Base-by-base conservation (phyloP, 1,140 invertebrate genomes). In the Drosophila nasuta region DNA sequence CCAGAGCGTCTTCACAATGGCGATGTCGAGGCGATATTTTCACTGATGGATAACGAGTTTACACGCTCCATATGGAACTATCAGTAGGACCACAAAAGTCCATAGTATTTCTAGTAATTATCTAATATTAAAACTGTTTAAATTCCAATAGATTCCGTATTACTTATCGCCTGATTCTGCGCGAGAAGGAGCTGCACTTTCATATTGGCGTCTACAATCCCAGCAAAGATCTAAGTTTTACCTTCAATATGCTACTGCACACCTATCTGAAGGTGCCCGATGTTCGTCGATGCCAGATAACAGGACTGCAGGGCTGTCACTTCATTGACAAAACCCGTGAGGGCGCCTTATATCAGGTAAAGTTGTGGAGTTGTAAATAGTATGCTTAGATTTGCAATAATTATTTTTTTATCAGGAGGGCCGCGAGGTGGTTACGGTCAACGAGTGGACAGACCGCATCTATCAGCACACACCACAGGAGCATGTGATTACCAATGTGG, bases 191-290 rank as follows among this genome's bases (percentile, higher is more conserved):
- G 92, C 93, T 98, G 46, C 97, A 97, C 93, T 98, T 97, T 92
- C 97, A 97, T 92, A 97, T 98, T 92, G 97, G 96, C 57, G 96
- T 98, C 71, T 98, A 96, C 93, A 98, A 98, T 93, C 97, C 97
- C 6, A 97, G 96, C 93, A 97, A 98, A 94, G 97, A 97, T 92
- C 94, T 96, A 76, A 96, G 95, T 48, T 98, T 98, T 94, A 97
- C 96, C 85, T 99, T 98, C 93, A 98, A 98, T 93, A 94, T 98
- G 91, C 93, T 99, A 33, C 93, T 99, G 76, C 98, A 99, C 93
- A 98, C 97, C 6, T 99, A 99, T 93, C 97, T 99, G 92, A 98
- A 98, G 94, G 97, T 98, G 77, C 97, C 97, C 51, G 97, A 99
- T 93, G 97, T 99, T 4, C 94, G 96, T 41, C 95, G 97, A 63